Conservation (phyloP, 2,113 vertebrate genomes). For the Lagopus leucura region DNA sequence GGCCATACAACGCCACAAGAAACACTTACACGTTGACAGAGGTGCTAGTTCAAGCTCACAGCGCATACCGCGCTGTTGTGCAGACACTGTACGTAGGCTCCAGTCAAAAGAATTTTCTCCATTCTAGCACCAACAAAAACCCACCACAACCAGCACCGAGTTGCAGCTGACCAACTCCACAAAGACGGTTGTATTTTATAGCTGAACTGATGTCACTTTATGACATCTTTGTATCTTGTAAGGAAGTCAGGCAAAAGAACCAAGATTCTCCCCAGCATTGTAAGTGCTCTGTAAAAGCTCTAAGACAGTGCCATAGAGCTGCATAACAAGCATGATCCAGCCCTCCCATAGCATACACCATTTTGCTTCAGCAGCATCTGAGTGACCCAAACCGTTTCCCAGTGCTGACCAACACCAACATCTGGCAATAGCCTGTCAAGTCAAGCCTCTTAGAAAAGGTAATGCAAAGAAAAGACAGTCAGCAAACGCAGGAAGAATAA, state of each 20-base stretch:
- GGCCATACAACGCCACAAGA: neutral
- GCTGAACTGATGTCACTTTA: neutral
- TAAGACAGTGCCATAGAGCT: neutral
- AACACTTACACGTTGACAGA: neutral
- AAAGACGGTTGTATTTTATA: neutral
- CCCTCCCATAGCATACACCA: neutral
- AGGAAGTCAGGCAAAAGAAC: neutral
- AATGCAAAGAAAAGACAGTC: neutral
- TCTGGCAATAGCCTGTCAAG: neutral
- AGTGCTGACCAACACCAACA: neutral
- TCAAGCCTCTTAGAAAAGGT: neutral
- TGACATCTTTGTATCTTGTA: neutral
- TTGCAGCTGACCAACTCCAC: neutral
- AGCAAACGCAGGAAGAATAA: neutral
- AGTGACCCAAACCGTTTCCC: neutral
- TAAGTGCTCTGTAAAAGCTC: neutral
- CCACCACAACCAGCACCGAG: neutral
- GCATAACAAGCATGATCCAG: rapidly evolving
- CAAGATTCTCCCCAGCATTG: neutral
- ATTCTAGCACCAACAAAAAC: neutral
- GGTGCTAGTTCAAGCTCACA: neutral
- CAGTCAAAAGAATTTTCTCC: neutral
- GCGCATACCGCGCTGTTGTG: neutral
- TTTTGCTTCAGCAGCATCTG: neutral
- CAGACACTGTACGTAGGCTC: neutral